These are phyloP conservation scores for Cercopithecus mona DNA, from an alignment of 2,113 vertebrate genomes.

Conservation along the genomic window DNA sequence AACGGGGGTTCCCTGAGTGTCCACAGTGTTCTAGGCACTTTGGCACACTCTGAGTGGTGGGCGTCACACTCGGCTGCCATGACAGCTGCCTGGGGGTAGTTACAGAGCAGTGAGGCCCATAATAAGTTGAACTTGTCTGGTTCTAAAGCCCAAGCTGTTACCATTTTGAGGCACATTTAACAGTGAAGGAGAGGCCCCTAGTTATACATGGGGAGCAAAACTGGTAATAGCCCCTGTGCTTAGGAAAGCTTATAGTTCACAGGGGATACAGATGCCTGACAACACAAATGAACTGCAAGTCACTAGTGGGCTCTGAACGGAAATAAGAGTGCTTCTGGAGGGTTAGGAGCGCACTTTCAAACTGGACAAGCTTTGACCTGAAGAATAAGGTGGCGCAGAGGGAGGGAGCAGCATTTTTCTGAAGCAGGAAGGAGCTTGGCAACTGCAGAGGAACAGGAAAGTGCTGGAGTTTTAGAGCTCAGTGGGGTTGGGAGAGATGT, in stretches of 20 bases:
- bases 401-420: rapidly evolving
- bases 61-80: rapidly evolving
- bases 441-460: background rate
- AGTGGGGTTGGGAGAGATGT: background rate
- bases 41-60: too few species aligned
- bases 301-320: background rate
- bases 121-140: rapidly evolving
- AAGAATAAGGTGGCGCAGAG: background rate
- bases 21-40: background rate
- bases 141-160: background rate
- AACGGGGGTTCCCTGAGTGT: background rate
- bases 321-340: rapidly evolving
- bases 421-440: background rate
- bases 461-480: background rate
- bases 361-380: background rate
- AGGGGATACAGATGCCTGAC: too few species aligned
- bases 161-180: rapidly evolving
- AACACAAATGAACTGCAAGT: too few species aligned
- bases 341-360: background rate
- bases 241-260: rapidly evolving
- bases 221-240: too few species aligned
- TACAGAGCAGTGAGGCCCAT: background rate
- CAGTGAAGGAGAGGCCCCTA: background rate
- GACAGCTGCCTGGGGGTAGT: too few species aligned
- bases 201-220: rapidly evolving